Base-by-base conservation (phyloP, 2,797 vertebrate species). In the Hapalemur alaotrensis region DNA sequence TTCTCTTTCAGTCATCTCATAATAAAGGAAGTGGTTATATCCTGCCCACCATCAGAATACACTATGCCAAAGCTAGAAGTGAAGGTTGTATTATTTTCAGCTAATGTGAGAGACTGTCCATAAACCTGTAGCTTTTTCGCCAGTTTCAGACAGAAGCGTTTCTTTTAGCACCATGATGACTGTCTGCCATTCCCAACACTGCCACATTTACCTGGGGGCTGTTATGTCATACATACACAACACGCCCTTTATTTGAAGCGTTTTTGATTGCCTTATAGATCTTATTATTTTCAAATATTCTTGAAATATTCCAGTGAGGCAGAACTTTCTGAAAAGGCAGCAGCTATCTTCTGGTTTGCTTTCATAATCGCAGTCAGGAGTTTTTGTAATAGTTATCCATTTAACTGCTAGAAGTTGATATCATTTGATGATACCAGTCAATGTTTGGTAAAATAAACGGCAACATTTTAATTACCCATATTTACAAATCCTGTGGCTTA, bases 261-360 rank as follows among this genome's bases (percentile, higher is more conserved):
- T 43, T 73, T 93, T 63, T 75, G 23, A 73, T 78, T 69, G 38
- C 41, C 30, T 22, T 35, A 12, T 43, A 32, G 50, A 72, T 63
- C 4, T 70, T 65, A 38, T 23, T 69, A 43, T 70, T 92, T 59
- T 52, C 32, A 75, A 61, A 35, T 54, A 63, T 70, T 92, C 22
- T 84, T 52, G 50, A 93, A 82, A 72, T 38, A 22, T 35, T 35
- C 10, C n/a, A 57, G 17, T 67, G 87, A 86, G 59, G 30, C 17
- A 94, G 48, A 79, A 88, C 59, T 94, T 96, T 97, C 25, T 73
- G 65, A 48, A 52, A 50, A 85, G 28, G 18, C 65, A 65, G 32
- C 50, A 72, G 15, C 38, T 59, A 0, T 48, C 54, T 28, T 69
- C 79, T 78, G 65, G 4, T 86, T 87, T 89, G 23, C 50, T 73